Percentiles rank a stretch among this genome's conserved stretches.
phyloP scores from a whole-genome alignment of 1,140 invertebrate species.

The Habropoda laboriosa region DNA sequence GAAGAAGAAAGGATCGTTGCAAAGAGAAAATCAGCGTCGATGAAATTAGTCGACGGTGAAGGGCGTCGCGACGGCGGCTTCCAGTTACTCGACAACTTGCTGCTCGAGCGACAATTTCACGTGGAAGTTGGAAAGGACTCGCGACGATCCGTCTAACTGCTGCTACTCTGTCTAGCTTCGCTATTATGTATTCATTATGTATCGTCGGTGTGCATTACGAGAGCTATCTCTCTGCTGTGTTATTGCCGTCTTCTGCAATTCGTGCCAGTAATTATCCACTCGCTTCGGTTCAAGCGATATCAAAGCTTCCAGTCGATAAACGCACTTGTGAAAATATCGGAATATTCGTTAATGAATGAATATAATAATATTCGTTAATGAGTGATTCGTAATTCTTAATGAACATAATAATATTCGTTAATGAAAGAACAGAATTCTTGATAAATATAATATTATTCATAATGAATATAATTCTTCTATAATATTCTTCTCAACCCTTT shows the following conservation, averaged over 20 bases:
- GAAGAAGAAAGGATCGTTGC: not conserved
- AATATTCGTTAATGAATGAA: no score
- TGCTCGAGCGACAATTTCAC: not conserved
- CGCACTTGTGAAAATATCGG: no score
- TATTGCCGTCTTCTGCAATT: not conserved
- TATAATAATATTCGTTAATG: no score
- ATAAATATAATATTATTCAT: no score
- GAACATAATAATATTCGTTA: no score
- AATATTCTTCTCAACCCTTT: no score
- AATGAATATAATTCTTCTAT: no score
- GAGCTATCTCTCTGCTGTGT: not conserved
- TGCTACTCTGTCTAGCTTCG: not conserved
- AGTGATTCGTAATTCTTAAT: no score
- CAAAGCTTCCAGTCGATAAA: no score
- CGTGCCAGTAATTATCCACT: constrained; percentile 3
- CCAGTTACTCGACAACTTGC: not conserved
- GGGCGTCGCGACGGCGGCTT: not conserved
- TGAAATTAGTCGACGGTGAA: no score
- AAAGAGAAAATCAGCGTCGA: not conserved
- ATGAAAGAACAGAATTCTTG: no score
- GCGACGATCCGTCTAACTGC: constrained; percentile 11
- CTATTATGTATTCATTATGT: constrained; percentile 24
- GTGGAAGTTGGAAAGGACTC: not conserved
- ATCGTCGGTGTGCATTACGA: not conserved
- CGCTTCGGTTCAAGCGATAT: not conserved